Percentiles rank a stretch among this genome's conserved stretches.
Conservation (phyloP, 2,797 vertebrate species). For the Lepilemur septentrionalis region DNA sequence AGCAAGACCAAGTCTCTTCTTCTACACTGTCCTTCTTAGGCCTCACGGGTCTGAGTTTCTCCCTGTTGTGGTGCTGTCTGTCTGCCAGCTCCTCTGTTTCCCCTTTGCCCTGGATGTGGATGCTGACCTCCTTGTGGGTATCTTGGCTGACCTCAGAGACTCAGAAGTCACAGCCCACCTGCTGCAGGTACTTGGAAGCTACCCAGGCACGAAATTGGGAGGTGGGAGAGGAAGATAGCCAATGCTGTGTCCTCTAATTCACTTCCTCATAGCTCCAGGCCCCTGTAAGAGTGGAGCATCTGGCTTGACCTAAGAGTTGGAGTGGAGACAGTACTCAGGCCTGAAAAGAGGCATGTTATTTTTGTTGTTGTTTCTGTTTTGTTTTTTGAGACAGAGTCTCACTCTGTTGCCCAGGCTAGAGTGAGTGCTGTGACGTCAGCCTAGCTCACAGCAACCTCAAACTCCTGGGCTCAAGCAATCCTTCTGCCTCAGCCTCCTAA, state of each 20-base stretch:
- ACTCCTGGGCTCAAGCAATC: too few species aligned
- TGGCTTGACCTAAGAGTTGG: not conserved
- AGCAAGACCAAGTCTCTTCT: not conserved
- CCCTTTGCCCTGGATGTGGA: constrained; percentile 92
- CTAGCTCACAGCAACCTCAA: too few species aligned
- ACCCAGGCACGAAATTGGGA: not conserved
- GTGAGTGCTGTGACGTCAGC: too few species aligned
- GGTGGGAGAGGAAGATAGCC: not conserved
- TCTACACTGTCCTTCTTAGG: not conserved
- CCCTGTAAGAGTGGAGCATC: not conserved
- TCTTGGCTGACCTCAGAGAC: constrained; percentile 86
- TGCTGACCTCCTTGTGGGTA: constrained; percentile 76
- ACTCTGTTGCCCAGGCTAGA: too few species aligned
- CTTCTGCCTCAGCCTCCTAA: too few species aligned
- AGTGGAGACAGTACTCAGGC: not conserved
- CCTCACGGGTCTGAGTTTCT: constrained; percentile 75
- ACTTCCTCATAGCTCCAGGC: not conserved
- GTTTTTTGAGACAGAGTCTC: too few species aligned
- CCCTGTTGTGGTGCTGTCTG: constrained; percentile 81
- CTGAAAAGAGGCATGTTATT: not conserved
- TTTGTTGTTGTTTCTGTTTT: too few species aligned
- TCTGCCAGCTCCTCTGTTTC: constrained; percentile 94
- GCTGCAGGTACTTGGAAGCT: constrained; percentile 87
- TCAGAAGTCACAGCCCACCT: constrained; percentile 87
- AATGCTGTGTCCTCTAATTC: not conserved